These are phyloP conservation scores for Probaryconus sp. DNA, from an alignment of 1,140 invertebrate genomes.

Conservation along the genomic window DNA sequence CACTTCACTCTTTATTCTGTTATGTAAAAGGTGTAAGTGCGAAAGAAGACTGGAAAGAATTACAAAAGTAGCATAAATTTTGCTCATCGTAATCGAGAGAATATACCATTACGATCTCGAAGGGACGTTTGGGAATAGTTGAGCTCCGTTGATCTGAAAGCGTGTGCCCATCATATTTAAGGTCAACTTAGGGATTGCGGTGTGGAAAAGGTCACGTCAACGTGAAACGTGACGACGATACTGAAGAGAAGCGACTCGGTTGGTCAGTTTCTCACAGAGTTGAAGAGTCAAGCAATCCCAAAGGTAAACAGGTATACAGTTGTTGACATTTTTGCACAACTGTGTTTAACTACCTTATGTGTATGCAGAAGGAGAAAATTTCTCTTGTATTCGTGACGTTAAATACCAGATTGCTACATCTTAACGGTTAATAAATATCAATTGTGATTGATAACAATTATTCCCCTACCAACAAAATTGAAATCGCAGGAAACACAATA, in stretches of 20 bases:
- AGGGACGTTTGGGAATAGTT: conserved; percentile 44
- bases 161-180: conserved; percentile 57
- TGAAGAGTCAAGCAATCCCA: background rate
- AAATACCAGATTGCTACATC: no score
- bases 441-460: no score
- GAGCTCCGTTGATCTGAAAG: conserved; percentile 54
- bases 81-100: conserved; percentile 43
- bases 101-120: conserved; percentile 49
- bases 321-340: no score
- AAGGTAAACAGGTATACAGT: no score
- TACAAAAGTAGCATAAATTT: conserved; percentile 54
- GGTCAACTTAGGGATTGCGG: conserved; percentile 39
- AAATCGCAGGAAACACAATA: no score
- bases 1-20: no score
- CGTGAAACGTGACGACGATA: conserved; percentile 55
- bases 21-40: no score
- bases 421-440: no score
- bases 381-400: no score
- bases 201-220: conserved; percentile 52
- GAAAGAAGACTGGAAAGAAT: conserved; percentile 15
- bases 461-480: no score
- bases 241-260: conserved; percentile 38
- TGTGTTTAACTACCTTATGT: no score
- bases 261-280: conserved; percentile 32
- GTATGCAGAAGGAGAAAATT: no score